These are phyloP conservation scores for Ylistrum balloti DNA, from an alignment of 1,140 invertebrate genomes.

Conservation along the genomic window DNA sequence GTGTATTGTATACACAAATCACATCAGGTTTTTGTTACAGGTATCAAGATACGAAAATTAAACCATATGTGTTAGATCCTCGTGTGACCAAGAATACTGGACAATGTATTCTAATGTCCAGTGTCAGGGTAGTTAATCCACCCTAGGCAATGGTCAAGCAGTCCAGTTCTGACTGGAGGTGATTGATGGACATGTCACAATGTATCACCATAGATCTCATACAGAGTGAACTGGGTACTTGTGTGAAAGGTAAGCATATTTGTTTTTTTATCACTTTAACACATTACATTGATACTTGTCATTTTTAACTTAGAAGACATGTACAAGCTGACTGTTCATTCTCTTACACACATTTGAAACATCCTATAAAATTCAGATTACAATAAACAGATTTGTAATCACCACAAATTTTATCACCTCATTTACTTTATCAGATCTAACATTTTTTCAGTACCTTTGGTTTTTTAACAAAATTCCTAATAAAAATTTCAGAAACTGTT, in stretches of 20 bases:
- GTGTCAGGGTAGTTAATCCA: not conserved
- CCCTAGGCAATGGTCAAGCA: not conserved
- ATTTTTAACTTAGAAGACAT: not conserved
- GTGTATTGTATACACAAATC: not conserved
- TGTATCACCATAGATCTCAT: not conserved
- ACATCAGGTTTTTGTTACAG: not conserved
- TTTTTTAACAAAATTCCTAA: too few species aligned
- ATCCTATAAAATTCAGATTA: too few species aligned
- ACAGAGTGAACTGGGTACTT: not conserved
- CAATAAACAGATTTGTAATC: too few species aligned
- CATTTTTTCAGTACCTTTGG: too few species aligned
- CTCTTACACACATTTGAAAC: too few species aligned
- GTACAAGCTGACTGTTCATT: too few species aligned
- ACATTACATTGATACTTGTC: too few species aligned
- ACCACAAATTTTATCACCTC: too few species aligned
- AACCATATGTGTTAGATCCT: conserved; percentile 3
- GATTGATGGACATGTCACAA: not conserved
- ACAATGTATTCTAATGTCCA: not conserved
- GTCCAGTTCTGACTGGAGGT: not conserved
- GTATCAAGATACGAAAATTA: not conserved
- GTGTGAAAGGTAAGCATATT: not conserved
- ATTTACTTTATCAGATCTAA: too few species aligned
- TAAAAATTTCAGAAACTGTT: too few species aligned
- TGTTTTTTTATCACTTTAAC: too few species aligned
- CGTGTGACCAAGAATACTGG: not conserved